Evolutionary conservation across 2,797 vertebrate species (phyloP).

Genomic region (Fundulus diaphanus): DNA sequence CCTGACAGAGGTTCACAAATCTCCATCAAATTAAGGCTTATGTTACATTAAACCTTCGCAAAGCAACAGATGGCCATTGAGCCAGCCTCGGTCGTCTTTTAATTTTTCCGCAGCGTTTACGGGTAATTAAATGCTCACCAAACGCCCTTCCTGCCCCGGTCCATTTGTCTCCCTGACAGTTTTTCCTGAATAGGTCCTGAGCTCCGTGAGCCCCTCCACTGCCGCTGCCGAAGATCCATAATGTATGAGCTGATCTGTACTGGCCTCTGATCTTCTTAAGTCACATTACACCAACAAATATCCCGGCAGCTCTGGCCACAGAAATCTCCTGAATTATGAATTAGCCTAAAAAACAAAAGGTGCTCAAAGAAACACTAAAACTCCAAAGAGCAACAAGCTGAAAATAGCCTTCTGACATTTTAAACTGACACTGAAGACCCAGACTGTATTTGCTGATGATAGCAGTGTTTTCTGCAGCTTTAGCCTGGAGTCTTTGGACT

Average conservation of each 20-base stretch:
- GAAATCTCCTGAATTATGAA: slow-evolving; percentile 70
- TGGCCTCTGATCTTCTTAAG: slow-evolving; percentile 64
- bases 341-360: slow-evolving; percentile 54
- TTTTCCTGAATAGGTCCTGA: slow-evolving; percentile 50
- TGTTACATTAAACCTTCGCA: slow-evolving; percentile 20
- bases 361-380: slow-evolving; percentile 27
- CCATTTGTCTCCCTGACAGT: slow-evolving; percentile 36
- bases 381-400: slow-evolving; percentile 8
- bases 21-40: slow-evolving; percentile 48
- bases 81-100: slow-evolving; percentile 43
- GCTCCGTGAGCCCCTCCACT: slow-evolving; percentile 18
- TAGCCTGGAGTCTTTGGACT: slow-evolving; percentile 11
- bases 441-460: slow-evolving; percentile 40
- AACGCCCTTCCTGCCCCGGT: slow-evolving; percentile 54
- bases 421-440: slow-evolving; percentile 24
- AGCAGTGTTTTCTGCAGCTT: slow-evolving; percentile 34
- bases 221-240: slow-evolving; percentile 57
- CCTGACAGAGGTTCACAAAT: slow-evolving; percentile 28
- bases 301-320: slow-evolving; percentile 44
- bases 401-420: slow-evolving; percentile 44
- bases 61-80: slow-evolving; percentile 44
- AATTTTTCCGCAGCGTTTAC: slow-evolving; percentile 39
- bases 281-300: slow-evolving; percentile 71
- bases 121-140: slow-evolving; percentile 64
- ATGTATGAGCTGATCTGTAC: slow-evolving; percentile 66